Conservation (phyloP, 2,888 invertebrate species). For the Serrognathus titanus region DNA sequence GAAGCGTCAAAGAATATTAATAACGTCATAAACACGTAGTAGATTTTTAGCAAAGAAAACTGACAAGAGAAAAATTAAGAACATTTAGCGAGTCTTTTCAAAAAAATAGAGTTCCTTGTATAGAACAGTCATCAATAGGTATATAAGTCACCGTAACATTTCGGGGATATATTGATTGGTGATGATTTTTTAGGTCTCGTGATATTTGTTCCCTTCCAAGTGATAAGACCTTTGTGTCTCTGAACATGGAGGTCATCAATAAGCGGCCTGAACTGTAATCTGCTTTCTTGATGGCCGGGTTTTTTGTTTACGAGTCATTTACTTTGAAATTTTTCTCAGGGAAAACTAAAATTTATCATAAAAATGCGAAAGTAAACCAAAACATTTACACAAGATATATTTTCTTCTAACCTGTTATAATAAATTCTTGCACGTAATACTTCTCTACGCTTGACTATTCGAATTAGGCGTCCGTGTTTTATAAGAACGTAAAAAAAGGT, state of each 20-base stretch:
- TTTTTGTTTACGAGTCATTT: constrained; percentile 49
- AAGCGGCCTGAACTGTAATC: constrained; percentile 46
- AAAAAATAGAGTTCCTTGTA: constrained; percentile 43
- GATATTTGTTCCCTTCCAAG: constrained; percentile 46
- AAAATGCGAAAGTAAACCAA: constrained; percentile 1
- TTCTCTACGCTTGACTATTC: too few relatives aligned
- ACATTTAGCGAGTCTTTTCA: constrained; percentile 21
- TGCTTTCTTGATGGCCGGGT: constrained; percentile 44
- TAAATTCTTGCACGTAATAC: too few relatives aligned
- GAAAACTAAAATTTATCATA: constrained; percentile 37
- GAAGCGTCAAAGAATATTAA: constrained; percentile 16
- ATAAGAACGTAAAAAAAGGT: too few relatives aligned
- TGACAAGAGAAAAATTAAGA: constrained; percentile 30
- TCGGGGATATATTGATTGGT: constrained; percentile 42
- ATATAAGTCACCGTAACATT: constrained; percentile 46
- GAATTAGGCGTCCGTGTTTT: too few relatives aligned
- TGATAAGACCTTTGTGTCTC: constrained; percentile 50
- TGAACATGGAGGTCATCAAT: constrained; percentile 49
- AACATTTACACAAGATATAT: too few relatives aligned
- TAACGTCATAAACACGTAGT: constrained; percentile 14
- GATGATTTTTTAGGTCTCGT: constrained; percentile 45
- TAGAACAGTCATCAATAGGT: constrained; percentile 47
- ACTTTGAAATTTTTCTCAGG: constrained; percentile 40
- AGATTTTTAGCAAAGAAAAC: constrained; percentile 13
- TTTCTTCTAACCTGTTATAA: too few relatives aligned